Base-by-base conservation (phyloP, 2,888 invertebrate species). In the Drosophila borborema region DNA sequence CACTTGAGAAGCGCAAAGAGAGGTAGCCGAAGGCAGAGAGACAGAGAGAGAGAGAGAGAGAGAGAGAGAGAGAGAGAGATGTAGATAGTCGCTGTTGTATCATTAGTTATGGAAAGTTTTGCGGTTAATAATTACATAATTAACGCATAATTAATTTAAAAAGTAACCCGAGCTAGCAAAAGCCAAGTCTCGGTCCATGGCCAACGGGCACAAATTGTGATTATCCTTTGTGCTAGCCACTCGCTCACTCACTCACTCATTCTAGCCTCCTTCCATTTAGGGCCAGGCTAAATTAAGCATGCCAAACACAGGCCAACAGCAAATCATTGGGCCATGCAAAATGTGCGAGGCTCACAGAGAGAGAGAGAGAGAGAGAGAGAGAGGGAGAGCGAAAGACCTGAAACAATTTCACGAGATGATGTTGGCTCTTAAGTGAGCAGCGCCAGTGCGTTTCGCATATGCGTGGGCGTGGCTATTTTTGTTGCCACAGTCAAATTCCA, bases 121-220 rank as follows among this genome's bases (percentile, higher is more conserved):
- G 49, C 46, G 46, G 46, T 58, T 68, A 74, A 77, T 89, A 84
- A 86, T 88, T 84, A 76, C 74, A 81, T 82, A 84, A 89, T 88
- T 86, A 82, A 77, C 72, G 72, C 74, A 83, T 86, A 88, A 89
- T 88, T 88, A 84, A 89, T 84, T 85, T 80, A 72, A 85, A 82
- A 82, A 76, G 70, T 68, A 74, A 71, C 66, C 69, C 68, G 23
- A 28, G 31, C 53, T 23, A 36, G 46, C 41, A 48, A 18, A 18
- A 64, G 66, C 14, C 66, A 18, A 40, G 40, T 31, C 56, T 14
- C 45, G 12, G 23, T n/a, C n/a, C 40, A 9, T 20, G 45, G 34
- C 62, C 54, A 38, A 38, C 46, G 31, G 61, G 46, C 48, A 12
- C 8, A 45, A 43, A 31, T 56, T 67, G 56, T 36, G 48, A 61